Conservation (phyloP, 2,888 invertebrate species). For the Heliconius aoede region DNA sequence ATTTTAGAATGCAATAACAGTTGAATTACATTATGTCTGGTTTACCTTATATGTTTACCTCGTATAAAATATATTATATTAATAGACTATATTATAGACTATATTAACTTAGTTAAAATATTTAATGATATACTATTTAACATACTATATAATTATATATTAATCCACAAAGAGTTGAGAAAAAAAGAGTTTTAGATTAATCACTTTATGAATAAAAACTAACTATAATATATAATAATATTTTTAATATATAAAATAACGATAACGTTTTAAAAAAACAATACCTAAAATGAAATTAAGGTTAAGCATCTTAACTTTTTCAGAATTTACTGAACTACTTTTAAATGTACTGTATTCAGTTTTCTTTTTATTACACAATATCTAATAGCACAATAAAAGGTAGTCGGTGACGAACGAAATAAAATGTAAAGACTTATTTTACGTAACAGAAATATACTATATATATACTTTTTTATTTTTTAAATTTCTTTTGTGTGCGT, state of each 20-base stretch:
- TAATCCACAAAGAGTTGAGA: neutral
- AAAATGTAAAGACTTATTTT: neutral
- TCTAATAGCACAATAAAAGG: neutral
- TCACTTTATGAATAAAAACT: neutral
- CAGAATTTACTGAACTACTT: no score
- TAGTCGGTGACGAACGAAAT: neutral
- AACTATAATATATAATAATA: neutral
- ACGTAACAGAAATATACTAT: neutral
- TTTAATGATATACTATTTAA: no score
- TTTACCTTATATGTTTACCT: neutral
- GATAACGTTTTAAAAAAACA: neutral
- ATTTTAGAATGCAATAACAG: constrained; percentile 14
- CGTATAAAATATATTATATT: neutral
- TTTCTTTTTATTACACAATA: neutral
- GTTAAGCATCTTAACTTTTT: neutral
- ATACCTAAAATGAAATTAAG: neutral
- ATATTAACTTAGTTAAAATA: no score
- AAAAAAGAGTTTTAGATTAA: neutral
- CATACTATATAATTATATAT: neutral
- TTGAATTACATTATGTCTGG: neutral
- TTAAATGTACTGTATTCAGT: neutral
- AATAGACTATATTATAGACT: no score
- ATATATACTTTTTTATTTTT: neutral
- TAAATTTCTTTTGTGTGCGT: neutral
- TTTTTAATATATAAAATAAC: neutral